A percentile compares a stretch with the other conserved stretches of the same genome.
Evolutionary conservation across 2,888 invertebrate genomes (phyloP).

Genomic region (Leptinotarsa rubiginosa): DNA sequence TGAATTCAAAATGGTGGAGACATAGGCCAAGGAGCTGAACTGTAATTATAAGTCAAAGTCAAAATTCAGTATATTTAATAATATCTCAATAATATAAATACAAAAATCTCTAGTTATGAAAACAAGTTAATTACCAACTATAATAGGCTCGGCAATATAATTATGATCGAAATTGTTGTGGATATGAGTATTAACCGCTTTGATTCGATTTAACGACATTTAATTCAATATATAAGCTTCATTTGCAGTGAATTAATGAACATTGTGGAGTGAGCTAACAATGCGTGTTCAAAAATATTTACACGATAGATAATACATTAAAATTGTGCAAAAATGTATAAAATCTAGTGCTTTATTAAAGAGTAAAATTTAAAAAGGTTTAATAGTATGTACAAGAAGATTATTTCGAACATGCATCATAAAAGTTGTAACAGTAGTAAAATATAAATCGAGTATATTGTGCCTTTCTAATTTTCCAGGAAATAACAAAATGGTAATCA

Average conservation of each 20-base stretch:
- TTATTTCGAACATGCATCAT: not conserved
- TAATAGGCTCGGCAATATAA: not conserved
- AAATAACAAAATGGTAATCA: not conserved
- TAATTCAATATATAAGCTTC: not conserved
- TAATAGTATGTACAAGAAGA: not conserved
- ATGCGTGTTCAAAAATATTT: not conserved
- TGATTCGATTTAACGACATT: not conserved
- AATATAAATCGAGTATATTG: not conserved
- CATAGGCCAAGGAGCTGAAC: too few relatives aligned
- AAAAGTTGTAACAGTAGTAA: not conserved
- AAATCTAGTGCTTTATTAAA: conserved; percentile 36
- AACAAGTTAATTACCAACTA: not conserved
- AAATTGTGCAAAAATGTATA: conserved; percentile 39
- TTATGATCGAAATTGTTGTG: not conserved
- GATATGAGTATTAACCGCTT: not conserved
- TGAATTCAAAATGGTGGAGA: too few relatives aligned
- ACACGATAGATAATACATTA: conserved; percentile 23
- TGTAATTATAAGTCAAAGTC: not conserved
- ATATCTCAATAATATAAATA: not conserved
- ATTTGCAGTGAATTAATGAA: not conserved
- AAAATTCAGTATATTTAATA: not conserved
- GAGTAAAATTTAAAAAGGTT: not conserved
- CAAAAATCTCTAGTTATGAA: conserved; percentile 11
- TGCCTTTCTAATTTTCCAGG: not conserved
- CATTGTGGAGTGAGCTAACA: not conserved